Evolutionary conservation across 2,113 vertebrate species (phyloP).

Genomic region (Diglossa brunneiventris): DNA sequence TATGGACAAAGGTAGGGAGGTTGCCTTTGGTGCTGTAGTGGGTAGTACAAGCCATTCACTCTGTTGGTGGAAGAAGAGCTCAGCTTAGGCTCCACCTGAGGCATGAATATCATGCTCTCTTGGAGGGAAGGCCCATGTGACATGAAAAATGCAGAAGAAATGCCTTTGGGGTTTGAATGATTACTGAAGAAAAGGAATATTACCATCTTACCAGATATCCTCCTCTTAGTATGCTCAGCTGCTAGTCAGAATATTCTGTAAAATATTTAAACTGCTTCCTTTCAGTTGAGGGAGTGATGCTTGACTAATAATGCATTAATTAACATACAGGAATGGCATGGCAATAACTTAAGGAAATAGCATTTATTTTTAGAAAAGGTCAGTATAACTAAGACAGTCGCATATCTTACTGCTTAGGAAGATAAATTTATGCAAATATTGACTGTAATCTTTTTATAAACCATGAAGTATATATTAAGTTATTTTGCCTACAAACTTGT

Average conservation of each 20-base stretch:
- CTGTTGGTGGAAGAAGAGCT: background rate
- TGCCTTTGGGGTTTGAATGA: background rate
- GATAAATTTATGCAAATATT: background rate
- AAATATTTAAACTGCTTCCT: background rate
- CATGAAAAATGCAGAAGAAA: background rate
- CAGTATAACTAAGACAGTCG: background rate
- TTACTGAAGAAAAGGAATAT: background rate
- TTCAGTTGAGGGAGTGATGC: background rate
- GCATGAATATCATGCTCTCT: background rate
- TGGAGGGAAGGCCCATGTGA: background rate
- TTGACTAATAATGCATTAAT: background rate
- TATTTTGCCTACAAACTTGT: background rate
- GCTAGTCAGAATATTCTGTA: background rate
- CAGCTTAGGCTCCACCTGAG: background rate
- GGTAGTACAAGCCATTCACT: background rate
- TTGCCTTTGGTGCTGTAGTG: background rate
- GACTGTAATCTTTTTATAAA: background rate
- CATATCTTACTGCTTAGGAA: background rate
- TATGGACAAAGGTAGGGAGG: background rate
- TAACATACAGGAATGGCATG: background rate
- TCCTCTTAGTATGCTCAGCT: background rate
- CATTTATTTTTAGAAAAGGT: background rate
- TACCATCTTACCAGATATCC: background rate
- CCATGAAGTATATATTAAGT: background rate
- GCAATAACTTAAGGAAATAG: background rate